phyloP scores from a whole-genome alignment of 2,113 vertebrate genomes.

The Dipodomys merriami region DNA sequence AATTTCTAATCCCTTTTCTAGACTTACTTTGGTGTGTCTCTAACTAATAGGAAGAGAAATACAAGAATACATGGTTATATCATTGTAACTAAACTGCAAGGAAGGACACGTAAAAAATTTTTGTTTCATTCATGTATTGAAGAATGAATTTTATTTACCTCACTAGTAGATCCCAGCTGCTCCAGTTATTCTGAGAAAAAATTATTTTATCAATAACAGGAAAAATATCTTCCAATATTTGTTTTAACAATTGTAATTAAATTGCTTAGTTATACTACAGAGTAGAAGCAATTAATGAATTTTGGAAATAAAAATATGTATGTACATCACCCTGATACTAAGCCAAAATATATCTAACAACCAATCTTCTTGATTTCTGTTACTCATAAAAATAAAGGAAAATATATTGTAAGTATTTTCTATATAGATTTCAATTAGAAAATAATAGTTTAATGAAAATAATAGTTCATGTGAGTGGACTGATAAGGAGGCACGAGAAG shows the following conservation, averaged over 20 bases:
- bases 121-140: conserved; percentile 65
- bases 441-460: conserved; percentile 75
- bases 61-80: conserved; percentile 72
- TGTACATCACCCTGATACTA: conserved; percentile 81
- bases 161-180: conserved; percentile 70
- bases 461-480: conserved; percentile 73
- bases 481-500: conserved; percentile 75
- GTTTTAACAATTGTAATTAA: conserved; percentile 68
- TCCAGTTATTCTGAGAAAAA: conserved; percentile 63
- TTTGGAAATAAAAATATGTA: conserved; percentile 83
- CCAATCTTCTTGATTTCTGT: conserved; percentile 86
- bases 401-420: conserved; percentile 83
- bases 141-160: conserved; percentile 76
- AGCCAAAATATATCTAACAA: conserved; percentile 84
- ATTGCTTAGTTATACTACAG: conserved; percentile 66
- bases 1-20: conserved; percentile 61
- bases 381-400: conserved; percentile 84
- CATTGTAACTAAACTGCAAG: conserved; percentile 61
- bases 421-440: conserved; percentile 81
- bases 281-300: conserved; percentile 75
- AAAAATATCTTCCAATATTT: conserved; percentile 76
- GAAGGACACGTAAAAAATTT: conserved; percentile 64
- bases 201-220: conserved; percentile 68
- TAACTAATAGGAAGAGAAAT: conserved; percentile 60
- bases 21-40: conserved; percentile 67